Percentiles rank a stretch among this genome's conserved stretches.
Evolutionary conservation across 2,888 invertebrate species (phyloP).

Genomic region (Lamellibrachia columna): DNA sequence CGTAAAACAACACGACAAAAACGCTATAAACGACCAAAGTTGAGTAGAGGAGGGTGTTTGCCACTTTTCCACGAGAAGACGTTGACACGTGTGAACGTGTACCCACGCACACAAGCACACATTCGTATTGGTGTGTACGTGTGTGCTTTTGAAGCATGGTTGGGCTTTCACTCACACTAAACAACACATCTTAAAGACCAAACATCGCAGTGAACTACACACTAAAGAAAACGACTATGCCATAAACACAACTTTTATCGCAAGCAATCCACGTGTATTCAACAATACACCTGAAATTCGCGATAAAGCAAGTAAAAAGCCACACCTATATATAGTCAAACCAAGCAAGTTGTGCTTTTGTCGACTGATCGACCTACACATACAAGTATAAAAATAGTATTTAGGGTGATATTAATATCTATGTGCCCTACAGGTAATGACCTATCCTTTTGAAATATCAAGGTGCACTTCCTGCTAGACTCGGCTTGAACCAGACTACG

Average conservation of each 20-base stretch:
- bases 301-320: not conserved
- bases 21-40: too few species aligned
- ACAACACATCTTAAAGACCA: not conserved
- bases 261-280: too few species aligned
- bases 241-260: too few species aligned
- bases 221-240: too few species aligned
- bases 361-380: not conserved
- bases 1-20: too few species aligned
- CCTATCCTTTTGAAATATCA: too few species aligned
- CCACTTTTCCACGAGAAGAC: not conserved
- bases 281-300: not conserved
- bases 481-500: not conserved
- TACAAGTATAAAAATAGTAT: not conserved
- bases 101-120: not conserved
- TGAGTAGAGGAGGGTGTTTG: too few species aligned
- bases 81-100: not conserved
- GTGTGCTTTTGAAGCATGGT: too few species aligned
- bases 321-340: not conserved
- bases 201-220: not conserved
- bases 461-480: too few species aligned
- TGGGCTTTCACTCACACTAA: not conserved
- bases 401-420: too few species aligned
- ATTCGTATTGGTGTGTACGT: not conserved
- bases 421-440: too few species aligned
- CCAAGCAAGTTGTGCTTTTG: not conserved